Base-by-base conservation (phyloP, 2,797 vertebrate species). In the Notolabrus celidotus region DNA sequence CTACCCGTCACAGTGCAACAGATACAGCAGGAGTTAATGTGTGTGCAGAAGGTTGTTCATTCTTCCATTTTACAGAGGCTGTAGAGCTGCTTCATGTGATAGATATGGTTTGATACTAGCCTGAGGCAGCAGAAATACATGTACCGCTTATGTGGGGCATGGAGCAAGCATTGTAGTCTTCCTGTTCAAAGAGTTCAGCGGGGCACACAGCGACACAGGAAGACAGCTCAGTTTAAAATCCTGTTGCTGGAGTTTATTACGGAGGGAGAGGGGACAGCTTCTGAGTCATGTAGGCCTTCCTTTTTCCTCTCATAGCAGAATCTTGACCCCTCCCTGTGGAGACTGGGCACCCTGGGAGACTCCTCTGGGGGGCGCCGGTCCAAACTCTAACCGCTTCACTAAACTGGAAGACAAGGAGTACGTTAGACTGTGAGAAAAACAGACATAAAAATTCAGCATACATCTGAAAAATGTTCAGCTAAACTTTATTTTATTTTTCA, bases 381-480 rank as follows among this genome's bases (percentile, higher is more conserved):
- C 96, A 77, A 99, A 97, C 63, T 98, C 97, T 88, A 98, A 89
- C 79, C 96, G 92, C 82, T 97, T 98, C 66, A 92, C 95, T 92
- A 96, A 93, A 89, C 97, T 99, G 93, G 57, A 92, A 93, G 29
- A 82, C 51, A 87, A 71, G 47, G 3, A 53, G 7, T 34, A 61
- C 43, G 58, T 14, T 19, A 5, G 55, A 7, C 53, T 3, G 41
- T 38, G 23, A 81, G 19, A 4, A 54, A 41, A 51, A 20, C 2
- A 12, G 12, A 45, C 12, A 31, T 17, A n/a, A 31, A 20, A 17
- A 15, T 22, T 20, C 20, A 31, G n/a, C n/a, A n/a, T n/a, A n/a
- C n/a, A n/a, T n/a, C n/a, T n/a, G n/a, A n/a, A n/a, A n/a, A n/a
- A n/a, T n/a, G n/a, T n/a, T n/a, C n/a, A n/a, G n/a, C n/a, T n/a